phyloP scores from a whole-genome alignment of 2,113 vertebrate genomes.

The Petaurus breviceps region DNA sequence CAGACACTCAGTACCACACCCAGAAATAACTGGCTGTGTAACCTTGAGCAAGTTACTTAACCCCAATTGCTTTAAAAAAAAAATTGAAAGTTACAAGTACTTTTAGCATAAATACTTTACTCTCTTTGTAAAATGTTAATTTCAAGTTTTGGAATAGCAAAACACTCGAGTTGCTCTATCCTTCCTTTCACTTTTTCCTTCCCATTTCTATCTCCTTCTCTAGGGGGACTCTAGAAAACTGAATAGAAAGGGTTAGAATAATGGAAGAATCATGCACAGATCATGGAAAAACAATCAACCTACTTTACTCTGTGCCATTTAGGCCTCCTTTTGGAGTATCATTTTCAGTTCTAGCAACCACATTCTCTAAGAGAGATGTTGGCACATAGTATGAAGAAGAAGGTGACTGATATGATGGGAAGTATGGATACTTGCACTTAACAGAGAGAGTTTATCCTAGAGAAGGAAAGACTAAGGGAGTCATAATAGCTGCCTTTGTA shows the following conservation, averaged over 20 bases:
- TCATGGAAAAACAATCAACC: neutral
- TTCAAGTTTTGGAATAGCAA: neutral
- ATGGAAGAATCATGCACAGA: neutral
- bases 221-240: neutral
- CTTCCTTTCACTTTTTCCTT: neutral
- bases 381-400: neutral
- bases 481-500: neutral
- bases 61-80: too few species aligned
- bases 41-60: too few species aligned
- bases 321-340: neutral
- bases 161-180: neutral
- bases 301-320: neutral
- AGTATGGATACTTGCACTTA: neutral
- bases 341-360: neutral
- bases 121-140: neutral
- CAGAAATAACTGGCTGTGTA: too few species aligned
- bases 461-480: neutral
- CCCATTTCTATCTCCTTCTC: neutral
- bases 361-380: neutral
- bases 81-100: neutral
- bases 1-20: too few species aligned
- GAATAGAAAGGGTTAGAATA: neutral
- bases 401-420: neutral
- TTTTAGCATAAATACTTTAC: neutral
- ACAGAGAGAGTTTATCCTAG: neutral